phyloP scores from a whole-genome alignment of 2,113 vertebrate species.

The Microtus oregoni region DNA sequence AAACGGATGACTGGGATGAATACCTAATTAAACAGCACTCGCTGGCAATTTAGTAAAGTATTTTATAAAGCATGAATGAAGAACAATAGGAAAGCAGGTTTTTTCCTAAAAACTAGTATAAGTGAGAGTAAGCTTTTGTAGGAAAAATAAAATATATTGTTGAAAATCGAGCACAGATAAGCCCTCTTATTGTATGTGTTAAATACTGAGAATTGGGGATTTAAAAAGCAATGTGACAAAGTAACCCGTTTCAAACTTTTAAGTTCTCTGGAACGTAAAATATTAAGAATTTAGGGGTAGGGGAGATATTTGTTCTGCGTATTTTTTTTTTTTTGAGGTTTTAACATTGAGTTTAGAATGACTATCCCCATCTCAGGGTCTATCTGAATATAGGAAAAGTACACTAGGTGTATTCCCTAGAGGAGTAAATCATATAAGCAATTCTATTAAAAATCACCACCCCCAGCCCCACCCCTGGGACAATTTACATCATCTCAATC shows the following conservation, averaged over 20 bases:
- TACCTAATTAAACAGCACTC: neutral
- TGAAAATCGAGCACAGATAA: neutral
- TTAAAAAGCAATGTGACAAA: neutral
- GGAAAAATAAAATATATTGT: neutral
- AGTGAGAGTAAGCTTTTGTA: neutral
- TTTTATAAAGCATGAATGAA: neutral
- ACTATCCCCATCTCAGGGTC: neutral
- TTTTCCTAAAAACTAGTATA: neutral
- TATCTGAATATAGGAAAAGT: neutral
- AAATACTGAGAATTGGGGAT: neutral
- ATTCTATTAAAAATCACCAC: neutral
- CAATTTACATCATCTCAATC: neutral
- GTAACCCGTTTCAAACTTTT: neutral
- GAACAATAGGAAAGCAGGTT: neutral
- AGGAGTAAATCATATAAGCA: neutral
- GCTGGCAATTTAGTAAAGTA: neutral
- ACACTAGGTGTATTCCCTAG: neutral
- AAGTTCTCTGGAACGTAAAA: neutral
- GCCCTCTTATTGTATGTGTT: neutral
- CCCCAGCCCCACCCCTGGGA: neutral
- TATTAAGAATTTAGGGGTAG: neutral
- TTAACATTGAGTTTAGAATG: neutral
- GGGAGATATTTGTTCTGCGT: neutral
- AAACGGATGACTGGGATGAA: neutral
- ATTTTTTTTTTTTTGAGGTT: neutral